Conservation (phyloP, 2,797 vertebrate genomes). For the Gambelia wislizenii region DNA sequence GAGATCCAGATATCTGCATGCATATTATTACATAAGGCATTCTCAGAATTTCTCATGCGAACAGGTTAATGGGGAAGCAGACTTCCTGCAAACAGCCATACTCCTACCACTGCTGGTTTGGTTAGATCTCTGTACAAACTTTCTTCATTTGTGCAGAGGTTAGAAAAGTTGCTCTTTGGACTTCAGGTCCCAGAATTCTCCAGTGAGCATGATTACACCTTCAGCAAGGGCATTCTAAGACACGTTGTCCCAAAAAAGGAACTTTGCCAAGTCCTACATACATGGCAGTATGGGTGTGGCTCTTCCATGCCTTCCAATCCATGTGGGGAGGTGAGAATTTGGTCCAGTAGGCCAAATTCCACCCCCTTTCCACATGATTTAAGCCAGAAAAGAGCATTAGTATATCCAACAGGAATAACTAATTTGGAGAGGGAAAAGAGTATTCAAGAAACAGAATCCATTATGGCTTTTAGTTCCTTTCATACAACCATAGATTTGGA, state of each 20-base stretch:
- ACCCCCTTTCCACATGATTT: not conserved
- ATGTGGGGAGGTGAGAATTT: not conserved
- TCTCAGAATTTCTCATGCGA: not conserved
- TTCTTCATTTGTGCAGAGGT: not conserved
- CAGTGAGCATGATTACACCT: too few species aligned
- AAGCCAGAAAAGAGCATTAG: not conserved
- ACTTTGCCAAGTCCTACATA: too few species aligned
- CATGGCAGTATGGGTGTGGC: not conserved
- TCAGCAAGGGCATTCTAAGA: too few species aligned
- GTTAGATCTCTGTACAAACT: not conserved
- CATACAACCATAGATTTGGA: too few species aligned
- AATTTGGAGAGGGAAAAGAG: constrained; percentile 29
- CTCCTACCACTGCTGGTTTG: not conserved
- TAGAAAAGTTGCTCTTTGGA: too few species aligned
- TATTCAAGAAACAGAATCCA: not conserved
- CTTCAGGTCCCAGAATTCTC: too few species aligned
- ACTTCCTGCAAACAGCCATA: not conserved
- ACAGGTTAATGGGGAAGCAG: not conserved
- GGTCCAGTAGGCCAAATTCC: not conserved
- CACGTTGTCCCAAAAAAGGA: too few species aligned
- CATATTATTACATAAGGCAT: constrained; percentile 36
- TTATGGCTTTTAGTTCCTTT: not conserved
- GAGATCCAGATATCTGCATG: constrained; percentile 46
- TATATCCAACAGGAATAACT: constrained; percentile 1
- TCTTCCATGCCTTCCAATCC: not conserved